Base-by-base conservation (phyloP, 2,113 vertebrate species). In the Ammodytes marinus region DNA sequence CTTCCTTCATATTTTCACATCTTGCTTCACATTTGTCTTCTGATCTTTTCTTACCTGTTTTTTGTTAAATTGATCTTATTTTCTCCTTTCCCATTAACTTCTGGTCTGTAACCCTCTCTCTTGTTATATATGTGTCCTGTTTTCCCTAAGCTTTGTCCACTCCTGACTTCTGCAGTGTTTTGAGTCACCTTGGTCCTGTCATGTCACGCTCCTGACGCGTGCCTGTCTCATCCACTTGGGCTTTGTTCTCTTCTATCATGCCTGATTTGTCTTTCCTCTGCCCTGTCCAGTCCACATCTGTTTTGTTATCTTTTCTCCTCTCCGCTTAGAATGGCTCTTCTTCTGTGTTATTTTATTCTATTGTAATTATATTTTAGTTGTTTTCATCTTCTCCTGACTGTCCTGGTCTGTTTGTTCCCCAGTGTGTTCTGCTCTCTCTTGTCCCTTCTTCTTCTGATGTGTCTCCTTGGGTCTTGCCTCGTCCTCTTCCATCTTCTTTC, bases 401-500 rank as follows among this genome's bases (percentile, higher is more conserved):
- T 39, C n/a, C 35, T 53, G 10, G 14, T 11, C 27, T 42, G 10
- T 55, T 40, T 53, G 27, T 42, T 4, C 49, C 43, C 3, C 66
- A 5, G 13, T 55, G 12, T 50, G 12, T 11, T 42, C 39, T 1
- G n/a, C 37, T 39, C 27, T 27, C 27, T 27, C 45, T 59, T 70
- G n/a, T 49, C 60, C 11, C 8, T 58, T 19, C 14, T 35, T 43
- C 45, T 37, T 37, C 65, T 58, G 40, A 9, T 10, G 15, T 40
- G 66, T 72, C 79, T 79, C 58, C 63, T 75, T 57, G 66, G 70
- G 15, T 45, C 71, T 54, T 46, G 43, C 67, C 67, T 66, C 49
- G 69, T 76, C 72, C 37, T 61, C 68, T 71, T 79, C 73, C 52
- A 35, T 79, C 70, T 65, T 47, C 27, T 57, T 57, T n/a, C 69